Evolutionary conservation across 2,888 invertebrate species (phyloP).

Genomic region (Drosophila dives): DNA sequence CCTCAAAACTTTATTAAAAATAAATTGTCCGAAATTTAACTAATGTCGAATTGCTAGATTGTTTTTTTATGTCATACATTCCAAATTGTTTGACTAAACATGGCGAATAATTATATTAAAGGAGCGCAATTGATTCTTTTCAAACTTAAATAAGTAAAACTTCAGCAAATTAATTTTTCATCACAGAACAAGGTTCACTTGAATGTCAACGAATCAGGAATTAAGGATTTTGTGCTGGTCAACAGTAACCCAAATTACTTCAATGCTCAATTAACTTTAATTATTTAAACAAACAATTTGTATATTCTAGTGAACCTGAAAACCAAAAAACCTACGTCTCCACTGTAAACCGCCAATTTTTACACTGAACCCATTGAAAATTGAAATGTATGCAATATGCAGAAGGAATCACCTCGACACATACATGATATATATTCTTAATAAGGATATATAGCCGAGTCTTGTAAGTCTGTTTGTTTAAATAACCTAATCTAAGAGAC

Average conservation of each 20-base stretch:
- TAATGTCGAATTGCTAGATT: neutral
- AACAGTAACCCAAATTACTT: neutral
- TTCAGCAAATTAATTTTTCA: neutral
- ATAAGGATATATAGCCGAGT: neutral
- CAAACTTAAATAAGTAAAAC: neutral
- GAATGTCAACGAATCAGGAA: neutral
- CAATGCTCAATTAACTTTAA: neutral
- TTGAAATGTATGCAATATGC: neutral
- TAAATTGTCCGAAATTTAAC: neutral
- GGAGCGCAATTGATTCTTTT: neutral
- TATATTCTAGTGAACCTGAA: neutral
- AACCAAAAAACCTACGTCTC: neutral
- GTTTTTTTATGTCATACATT: neutral
- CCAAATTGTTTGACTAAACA: neutral
- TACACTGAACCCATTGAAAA: neutral
- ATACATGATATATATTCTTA: neutral
- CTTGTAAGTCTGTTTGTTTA: no score
- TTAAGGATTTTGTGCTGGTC: neutral
- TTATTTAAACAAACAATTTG: slow-evolving; percentile 4
- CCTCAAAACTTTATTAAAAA: neutral
- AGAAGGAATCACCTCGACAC: neutral
- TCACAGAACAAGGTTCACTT: neutral
- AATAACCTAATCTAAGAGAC: neutral
- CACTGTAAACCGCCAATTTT: neutral
- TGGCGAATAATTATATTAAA: neutral